Conservation (phyloP, 2,797 vertebrate species). For the Sparus aurata region DNA sequence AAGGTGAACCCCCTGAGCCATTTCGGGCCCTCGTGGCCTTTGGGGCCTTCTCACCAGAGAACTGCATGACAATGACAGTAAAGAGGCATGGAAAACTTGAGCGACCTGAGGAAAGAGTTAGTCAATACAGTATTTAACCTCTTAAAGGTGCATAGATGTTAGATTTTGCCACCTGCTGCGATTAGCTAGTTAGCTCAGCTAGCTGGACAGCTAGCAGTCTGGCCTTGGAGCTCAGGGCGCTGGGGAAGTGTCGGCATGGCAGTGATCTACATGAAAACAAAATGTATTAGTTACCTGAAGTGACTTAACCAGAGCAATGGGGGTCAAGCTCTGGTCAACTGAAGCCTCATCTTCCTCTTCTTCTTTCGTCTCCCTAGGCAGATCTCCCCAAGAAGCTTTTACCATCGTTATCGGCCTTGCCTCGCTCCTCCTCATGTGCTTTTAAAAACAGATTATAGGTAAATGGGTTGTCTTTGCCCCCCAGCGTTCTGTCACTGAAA, state of each 20-base stretch:
- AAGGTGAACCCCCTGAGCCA: constrained; percentile 63
- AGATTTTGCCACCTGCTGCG: too few species aligned
- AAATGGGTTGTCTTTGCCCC: constrained; percentile 75
- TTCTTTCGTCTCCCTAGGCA: constrained; percentile 45
- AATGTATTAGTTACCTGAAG: constrained; percentile 44
- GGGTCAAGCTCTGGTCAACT: constrained; percentile 70
- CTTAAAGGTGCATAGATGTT: constrained; percentile 10
- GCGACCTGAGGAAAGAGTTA: constrained; percentile 23
- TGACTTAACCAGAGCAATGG: constrained; percentile 10
- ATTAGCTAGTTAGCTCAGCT: too few species aligned
- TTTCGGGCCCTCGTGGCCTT: constrained; percentile 51
- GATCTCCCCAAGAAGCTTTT: constrained; percentile 45
- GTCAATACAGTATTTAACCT: constrained; percentile 8
- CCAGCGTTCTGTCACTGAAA: constrained; percentile 77
- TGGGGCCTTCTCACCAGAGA: constrained; percentile 55
- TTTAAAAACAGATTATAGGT: constrained; percentile 76
- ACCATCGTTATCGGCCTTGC: constrained; percentile 26
- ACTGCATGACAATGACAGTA: constrained; percentile 77
- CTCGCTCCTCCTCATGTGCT: constrained; percentile 37
- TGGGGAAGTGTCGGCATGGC: too few species aligned
- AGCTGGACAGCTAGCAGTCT: too few species aligned
- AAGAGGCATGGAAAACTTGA: constrained; percentile 36
- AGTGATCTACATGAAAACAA: constrained; percentile 27
- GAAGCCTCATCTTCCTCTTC: constrained; percentile 27
- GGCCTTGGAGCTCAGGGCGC: too few species aligned